Evolutionary conservation across 2,113 vertebrate species (phyloP), one percentile per base, ranked within the genome.

Genomic region (Carollia perspicillata): DNA sequence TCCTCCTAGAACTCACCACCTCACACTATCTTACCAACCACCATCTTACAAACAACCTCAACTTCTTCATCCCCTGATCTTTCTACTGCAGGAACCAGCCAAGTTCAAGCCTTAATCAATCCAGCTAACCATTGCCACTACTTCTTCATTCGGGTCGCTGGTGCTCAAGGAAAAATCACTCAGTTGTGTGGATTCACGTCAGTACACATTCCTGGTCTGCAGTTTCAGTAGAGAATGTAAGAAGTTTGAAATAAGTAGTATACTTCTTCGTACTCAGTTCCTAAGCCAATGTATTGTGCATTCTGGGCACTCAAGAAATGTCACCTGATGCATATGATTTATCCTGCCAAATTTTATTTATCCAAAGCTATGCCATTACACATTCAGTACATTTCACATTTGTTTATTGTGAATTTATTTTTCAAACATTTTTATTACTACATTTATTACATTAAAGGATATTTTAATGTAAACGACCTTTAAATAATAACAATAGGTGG

Each of bases 381-480:
- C 79, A 12, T 78, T 84, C 79, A 35, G 33, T 78, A 87, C 23
- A 60, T 83, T 89, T 84, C 33, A 90, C 7, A 53, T 74, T 95
- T 90, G 1, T 87, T n/a, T 42, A 53, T 51, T 96, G 14, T 65
- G 11, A 90, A 49, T 85, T 81, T 79, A 88, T 79, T 92, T 93
- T 35, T 0, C 92, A 92, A 86, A 86, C 2, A 74, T 30, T 95
- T 95, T 75, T 80, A 65, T 81, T 75, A 88, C 58, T 78, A 9
- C 5, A 58, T 86, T 28, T 86, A 90, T 79, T 77, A 84, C 26
- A 91, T 40, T 95, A 89, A 30, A 90, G 30, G 44, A 49, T 37
- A 89, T 65, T 69, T 87, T 95, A 87, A 94, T 79, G 42, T 78
- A 97, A 94, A 94, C 91, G 85, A 97, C 79, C 81, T 97, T 97